Conservation (phyloP, 2,888 invertebrate genomes). For the Xylota sylvarum region DNA sequence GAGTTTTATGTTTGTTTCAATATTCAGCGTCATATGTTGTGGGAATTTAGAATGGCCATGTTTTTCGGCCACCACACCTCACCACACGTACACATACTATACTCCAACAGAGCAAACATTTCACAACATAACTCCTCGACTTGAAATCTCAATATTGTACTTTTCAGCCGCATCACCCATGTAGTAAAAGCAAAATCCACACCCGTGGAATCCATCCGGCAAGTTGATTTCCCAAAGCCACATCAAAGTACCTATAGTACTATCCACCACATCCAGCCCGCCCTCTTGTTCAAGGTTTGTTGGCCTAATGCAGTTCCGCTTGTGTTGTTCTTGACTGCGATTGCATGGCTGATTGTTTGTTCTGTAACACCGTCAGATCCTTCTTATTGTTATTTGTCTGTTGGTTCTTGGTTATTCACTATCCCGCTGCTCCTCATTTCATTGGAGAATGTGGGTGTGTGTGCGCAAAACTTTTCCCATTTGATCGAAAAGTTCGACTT, state of each 20-base stretch:
- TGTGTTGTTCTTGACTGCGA: constrained; percentile 65
- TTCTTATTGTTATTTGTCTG: constrained; percentile 56
- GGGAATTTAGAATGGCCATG: too few relatives aligned
- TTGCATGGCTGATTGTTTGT: constrained; percentile 72
- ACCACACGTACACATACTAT: too few relatives aligned
- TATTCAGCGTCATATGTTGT: too few relatives aligned
- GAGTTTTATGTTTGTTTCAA: too few relatives aligned
- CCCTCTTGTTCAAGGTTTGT: constrained; percentile 16
- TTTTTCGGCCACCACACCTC: too few relatives aligned
- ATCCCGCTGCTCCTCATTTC: constrained; percentile 11
- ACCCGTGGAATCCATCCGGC: background rate
- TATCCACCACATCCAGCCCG: background rate
- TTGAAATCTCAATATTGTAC: background rate
- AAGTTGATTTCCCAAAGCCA: constrained; percentile 33
- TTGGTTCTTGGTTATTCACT: constrained; percentile 49
- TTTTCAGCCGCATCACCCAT: background rate
- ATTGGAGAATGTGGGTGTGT: constrained; percentile 45
- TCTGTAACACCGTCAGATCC: constrained; percentile 61
- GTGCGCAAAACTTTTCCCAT: constrained; percentile 71
- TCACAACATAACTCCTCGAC: background rate
- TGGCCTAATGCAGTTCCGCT: constrained; percentile 52
- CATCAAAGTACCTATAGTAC: constrained; percentile 28
- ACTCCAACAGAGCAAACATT: too few relatives aligned
- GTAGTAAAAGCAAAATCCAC: background rate
- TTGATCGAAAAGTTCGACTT: constrained; percentile 74